phyloP scores from a whole-genome alignment of 2,113 vertebrate genomes.

The Dasyornis broadbenti region DNA sequence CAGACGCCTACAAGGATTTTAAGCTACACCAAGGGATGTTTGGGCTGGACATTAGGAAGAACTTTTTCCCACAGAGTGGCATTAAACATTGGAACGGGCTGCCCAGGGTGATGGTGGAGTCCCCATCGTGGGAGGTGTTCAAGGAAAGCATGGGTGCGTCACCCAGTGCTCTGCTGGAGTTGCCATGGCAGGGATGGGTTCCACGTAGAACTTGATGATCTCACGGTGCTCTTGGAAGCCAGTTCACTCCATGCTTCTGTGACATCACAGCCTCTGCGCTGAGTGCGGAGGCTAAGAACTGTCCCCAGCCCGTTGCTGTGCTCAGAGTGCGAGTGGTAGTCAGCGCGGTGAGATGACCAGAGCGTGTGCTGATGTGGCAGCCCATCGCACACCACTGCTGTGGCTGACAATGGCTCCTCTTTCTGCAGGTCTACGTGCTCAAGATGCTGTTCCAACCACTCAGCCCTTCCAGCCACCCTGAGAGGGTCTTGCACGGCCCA shows the following conservation, averaged over 20 bases:
- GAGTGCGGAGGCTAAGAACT: rapidly evolving
- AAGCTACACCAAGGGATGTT: rapidly evolving
- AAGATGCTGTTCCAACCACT: background rate
- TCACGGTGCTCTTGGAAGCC: background rate
- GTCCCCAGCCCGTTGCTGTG: background rate
- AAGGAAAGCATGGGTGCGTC: rapidly evolving
- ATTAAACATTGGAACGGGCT: background rate
- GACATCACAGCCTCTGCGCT: background rate
- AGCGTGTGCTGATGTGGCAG: background rate
- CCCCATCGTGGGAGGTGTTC: rapidly evolving
- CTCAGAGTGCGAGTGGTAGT: rapidly evolving
- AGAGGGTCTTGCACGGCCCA: rapidly evolving
- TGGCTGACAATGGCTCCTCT: background rate
- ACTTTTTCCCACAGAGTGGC: background rate
- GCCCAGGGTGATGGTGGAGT: rapidly evolving
- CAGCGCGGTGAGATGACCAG: rapidly evolving
- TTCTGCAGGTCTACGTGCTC: background rate
- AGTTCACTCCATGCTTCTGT: too few species aligned
- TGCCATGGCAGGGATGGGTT: background rate
- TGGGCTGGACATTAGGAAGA: background rate
- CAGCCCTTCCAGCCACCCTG: too few species aligned
- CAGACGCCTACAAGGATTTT: background rate
- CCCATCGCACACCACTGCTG: background rate
- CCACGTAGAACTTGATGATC: background rate
- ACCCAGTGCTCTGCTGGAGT: background rate